Conservation (phyloP, 2,797 vertebrate genomes). For the Peromyscus eremicus region DNA sequence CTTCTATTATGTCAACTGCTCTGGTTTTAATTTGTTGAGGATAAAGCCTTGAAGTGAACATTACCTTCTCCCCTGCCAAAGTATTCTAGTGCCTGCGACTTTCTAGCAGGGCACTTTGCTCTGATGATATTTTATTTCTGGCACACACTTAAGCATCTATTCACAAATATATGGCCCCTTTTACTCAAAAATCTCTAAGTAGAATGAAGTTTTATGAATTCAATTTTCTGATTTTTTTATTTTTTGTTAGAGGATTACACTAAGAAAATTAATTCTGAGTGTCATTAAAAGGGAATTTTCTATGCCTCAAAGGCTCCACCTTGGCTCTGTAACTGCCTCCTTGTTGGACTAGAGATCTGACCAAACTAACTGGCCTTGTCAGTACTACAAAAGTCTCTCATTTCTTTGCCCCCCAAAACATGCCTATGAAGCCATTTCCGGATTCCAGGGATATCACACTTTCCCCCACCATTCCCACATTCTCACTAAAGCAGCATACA, state of each 20-base stretch:
- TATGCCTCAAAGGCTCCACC: conserved; percentile 71
- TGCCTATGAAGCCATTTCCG: background rate
- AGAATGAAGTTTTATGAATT: conserved; percentile 82
- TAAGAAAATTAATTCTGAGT: conserved; percentile 78
- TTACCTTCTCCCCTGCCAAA: conserved; percentile 76
- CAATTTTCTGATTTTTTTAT: conserved; percentile 76
- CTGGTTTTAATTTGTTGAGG: conserved; percentile 75
- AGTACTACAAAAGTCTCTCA: background rate
- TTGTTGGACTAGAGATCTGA: background rate
- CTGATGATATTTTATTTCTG: conserved; percentile 81
- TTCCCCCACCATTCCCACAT: background rate
- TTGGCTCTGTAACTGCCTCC: conserved; percentile 55
- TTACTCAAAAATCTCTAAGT: conserved; percentile 63
- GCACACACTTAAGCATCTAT: conserved; percentile 75
- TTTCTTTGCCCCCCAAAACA: background rate
- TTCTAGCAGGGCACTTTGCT: conserved; percentile 73
- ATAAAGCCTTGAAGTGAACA: conserved; percentile 79
- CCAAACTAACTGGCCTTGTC: conserved; percentile 45
- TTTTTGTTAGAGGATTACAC: conserved; percentile 79
- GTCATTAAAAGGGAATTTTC: conserved; percentile 79
- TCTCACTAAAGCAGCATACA: background rate
- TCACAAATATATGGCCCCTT: conserved; percentile 73
- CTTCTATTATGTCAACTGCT: conserved; percentile 83
- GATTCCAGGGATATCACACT: background rate
- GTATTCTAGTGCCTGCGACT: conserved; percentile 76